phyloP scores from a whole-genome alignment of 2,888 invertebrate genomes.

The Bedellia somnulentella region DNA sequence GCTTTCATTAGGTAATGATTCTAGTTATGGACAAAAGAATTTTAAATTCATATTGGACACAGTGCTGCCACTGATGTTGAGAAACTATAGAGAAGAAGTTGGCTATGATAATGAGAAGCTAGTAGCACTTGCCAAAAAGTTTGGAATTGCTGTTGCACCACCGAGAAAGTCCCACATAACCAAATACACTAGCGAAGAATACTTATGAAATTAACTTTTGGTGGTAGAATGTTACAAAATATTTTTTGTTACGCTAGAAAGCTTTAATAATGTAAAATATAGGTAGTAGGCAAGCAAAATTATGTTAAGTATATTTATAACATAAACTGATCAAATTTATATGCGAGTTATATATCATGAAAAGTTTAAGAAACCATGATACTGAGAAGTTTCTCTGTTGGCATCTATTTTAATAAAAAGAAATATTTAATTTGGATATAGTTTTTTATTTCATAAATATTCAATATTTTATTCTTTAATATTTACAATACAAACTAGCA shows the following conservation, averaged over 20 bases:
- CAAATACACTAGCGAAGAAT: slow-evolving; percentile 70
- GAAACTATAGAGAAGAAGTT: slow-evolving; percentile 62
- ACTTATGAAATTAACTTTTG: slow-evolving; percentile 58
- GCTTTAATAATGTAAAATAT: slow-evolving; percentile 57
- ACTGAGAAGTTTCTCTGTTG: too few relatives aligned
- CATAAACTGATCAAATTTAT: slow-evolving; percentile 50
- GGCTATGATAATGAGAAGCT: slow-evolving; percentile 62
- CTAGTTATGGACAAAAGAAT: slow-evolving; percentile 63
- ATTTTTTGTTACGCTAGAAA: slow-evolving; percentile 56
- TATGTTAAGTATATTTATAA: slow-evolving; percentile 52
- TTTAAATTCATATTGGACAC: slow-evolving; percentile 70
- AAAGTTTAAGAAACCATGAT: slow-evolving; percentile 51
- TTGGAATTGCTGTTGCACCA: slow-evolving; percentile 50
- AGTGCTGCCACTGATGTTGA: slow-evolving; percentile 65
- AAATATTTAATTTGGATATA: too few relatives aligned
- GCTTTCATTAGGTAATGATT: slow-evolving; percentile 44
- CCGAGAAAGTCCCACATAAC: slow-evolving; percentile 65
- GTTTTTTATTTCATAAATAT: too few relatives aligned
- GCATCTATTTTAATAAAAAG: too few relatives aligned
- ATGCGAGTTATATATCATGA: slow-evolving; percentile 49
- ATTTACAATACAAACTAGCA: too few relatives aligned
- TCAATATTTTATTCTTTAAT: too few relatives aligned
- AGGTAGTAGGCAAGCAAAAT: slow-evolving; percentile 52
- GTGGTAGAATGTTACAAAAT: slow-evolving; percentile 26
- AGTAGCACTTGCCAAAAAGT: slow-evolving; percentile 52